Evolutionary conservation across 2,113 vertebrate species (phyloP).

Genomic region (Thunnus thynnus): DNA sequence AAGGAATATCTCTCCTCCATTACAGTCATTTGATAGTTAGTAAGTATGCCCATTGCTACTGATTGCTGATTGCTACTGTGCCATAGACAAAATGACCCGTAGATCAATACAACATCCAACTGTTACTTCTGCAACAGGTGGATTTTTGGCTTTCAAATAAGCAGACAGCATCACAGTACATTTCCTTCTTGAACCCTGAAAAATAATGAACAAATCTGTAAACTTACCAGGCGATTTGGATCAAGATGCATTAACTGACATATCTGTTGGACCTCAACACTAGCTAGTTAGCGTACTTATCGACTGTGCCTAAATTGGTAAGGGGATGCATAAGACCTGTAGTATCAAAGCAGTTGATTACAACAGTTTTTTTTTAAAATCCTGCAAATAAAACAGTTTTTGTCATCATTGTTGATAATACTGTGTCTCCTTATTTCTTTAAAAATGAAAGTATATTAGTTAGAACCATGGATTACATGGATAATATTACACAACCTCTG

Average conservation of each 20-base stretch:
- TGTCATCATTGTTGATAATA: neutral
- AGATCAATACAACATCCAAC: neutral
- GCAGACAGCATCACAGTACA: neutral
- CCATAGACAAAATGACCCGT: neutral
- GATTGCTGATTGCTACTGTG: neutral
- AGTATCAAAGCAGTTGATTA: no score
- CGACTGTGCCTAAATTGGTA: no score
- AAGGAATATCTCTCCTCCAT: neutral
- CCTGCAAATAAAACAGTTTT: no score
- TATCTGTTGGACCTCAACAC: neutral
- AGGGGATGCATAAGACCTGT: no score
- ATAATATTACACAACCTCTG: slow-evolving; percentile 9
- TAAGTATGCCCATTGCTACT: neutral
- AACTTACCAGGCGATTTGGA: neutral
- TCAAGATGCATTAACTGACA: neutral
- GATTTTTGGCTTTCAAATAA: neutral
- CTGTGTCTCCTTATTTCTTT: neutral
- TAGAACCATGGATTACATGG: no score
- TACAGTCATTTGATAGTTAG: neutral
- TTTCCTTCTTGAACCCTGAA: neutral
- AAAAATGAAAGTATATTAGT: no score
- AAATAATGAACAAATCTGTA: neutral
- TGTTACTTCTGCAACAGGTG: neutral
- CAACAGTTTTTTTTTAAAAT: no score
- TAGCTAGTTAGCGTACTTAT: no score